Base-by-base conservation (phyloP, 2,888 invertebrate genomes). In the Trichogramma evanescens region DNA sequence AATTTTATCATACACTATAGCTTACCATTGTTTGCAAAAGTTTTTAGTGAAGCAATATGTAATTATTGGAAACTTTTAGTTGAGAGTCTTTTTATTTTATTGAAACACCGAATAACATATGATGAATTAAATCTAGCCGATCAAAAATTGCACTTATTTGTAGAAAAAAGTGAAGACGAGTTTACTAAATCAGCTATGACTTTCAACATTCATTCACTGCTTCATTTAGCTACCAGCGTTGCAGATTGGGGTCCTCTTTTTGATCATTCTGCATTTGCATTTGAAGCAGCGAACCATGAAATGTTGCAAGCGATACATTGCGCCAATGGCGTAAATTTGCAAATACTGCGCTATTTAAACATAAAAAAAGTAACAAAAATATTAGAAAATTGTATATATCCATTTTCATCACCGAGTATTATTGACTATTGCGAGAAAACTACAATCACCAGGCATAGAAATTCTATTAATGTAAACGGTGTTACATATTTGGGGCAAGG, bases 181-280 rank as follows among this genome's bases (percentile, higher is more conserved):
- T 62, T 53, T 55, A 13, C 46, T 3, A 59, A 54, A 51, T 13
- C 9, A 43, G 52, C 44, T 44, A 63, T 65, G 63, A 59, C 63
- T 38, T 59, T 8, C 46, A 65, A 63, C 52, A 46, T 63, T 43
- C 62, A 65, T 42, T 51, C 51, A 41, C 39, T 65, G 10, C 42
- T 63, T 7, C 65, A 65, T 48, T n/a, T 63, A 2, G 42, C 56
- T 10, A 13, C 50, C 45, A 62, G 62, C 45, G 62, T 65, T 26
- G 4, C 44, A 3, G 49, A 64, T 50, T 62, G 58, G 62, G 58
- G 62, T 2, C 63, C 63, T n/a, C 46, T 63, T 43, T 63, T 52
- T 54, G 13, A 46, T 4, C 63, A 63, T 46, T 48, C 49, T 41
- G 55, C 50, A 1, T 64, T 53, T 56, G 7, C 26, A 10, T 65